A percentile compares a stretch with the other conserved stretches of the same genome.
These are phyloP conservation scores for Delia radicum DNA, from an alignment of 1,140 invertebrate genomes.

Conservation along the genomic window DNA sequence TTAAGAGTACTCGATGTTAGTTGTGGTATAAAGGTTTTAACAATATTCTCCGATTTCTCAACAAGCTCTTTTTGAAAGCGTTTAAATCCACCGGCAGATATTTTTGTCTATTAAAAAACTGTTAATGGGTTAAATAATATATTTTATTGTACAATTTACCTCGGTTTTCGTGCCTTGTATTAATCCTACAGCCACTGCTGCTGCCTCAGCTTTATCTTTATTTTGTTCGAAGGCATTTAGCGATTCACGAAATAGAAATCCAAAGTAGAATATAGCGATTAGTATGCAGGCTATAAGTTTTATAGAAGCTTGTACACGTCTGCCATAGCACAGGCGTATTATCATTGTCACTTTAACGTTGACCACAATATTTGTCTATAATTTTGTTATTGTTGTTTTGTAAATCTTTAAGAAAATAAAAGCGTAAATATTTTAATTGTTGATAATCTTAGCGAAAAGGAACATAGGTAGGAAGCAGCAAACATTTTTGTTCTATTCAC, in stretches of 20 bases:
- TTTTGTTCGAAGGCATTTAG: slow-evolving; percentile 48
- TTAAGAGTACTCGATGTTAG: slow-evolving; percentile 40
- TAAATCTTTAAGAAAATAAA: too few species aligned
- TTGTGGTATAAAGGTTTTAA: not conserved
- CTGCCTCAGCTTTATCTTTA: slow-evolving; percentile 36
- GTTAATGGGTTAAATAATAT: not conserved
- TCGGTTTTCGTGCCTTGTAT: slow-evolving; percentile 29
- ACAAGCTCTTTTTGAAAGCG: not conserved
- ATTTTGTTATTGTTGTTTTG: too few species aligned
- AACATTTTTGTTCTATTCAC: too few species aligned
- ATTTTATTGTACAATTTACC: not conserved
- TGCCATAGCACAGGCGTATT: slow-evolving; percentile 43
- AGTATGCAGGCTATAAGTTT: slow-evolving; percentile 44
- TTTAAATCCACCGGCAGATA: not conserved
- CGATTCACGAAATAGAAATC: slow-evolving; percentile 50
- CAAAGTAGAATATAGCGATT: slow-evolving; percentile 48
- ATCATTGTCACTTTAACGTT: slow-evolving; percentile 39
- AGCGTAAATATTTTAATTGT: too few species aligned
- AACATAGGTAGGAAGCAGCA: too few species aligned
- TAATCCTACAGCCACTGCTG: slow-evolving; percentile 36
- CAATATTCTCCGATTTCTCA: not conserved
- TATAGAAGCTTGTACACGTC: slow-evolving; percentile 47
- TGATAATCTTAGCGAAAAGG: too few species aligned
- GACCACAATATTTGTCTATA: too few species aligned
- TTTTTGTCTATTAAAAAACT: not conserved